Evolutionary conservation across 2,797 vertebrate genomes (phyloP).

Genomic region (Pseudochirops corinnae): DNA sequence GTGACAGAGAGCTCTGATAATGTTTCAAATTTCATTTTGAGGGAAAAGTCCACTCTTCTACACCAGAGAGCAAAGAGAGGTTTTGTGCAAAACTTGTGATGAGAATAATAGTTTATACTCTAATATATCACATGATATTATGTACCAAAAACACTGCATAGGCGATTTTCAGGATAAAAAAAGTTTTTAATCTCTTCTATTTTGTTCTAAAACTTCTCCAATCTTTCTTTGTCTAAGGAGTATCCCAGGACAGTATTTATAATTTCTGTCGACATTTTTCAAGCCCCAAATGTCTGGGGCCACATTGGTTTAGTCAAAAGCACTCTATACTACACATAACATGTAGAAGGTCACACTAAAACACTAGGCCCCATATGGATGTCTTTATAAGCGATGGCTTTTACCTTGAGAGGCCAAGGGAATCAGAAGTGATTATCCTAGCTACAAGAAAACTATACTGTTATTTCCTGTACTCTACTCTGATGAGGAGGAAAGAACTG

Average conservation of each 20-base stretch:
- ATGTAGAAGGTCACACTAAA: not conserved
- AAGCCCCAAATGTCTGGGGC: not conserved
- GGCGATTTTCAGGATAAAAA: not conserved
- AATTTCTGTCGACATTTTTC: not conserved
- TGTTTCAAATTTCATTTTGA: not conserved
- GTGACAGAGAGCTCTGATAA: not conserved
- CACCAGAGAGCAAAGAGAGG: not conserved
- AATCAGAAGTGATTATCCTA: not conserved
- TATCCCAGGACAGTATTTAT: not conserved
- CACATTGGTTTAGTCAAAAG: not conserved
- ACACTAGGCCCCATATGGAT: not conserved
- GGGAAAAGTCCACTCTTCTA: not conserved
- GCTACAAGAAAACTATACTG: not conserved
- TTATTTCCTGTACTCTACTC: not conserved
- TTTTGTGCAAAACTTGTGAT: not conserved
- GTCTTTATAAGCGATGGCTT: not conserved
- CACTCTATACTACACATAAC: not conserved
- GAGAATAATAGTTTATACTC: not conserved
- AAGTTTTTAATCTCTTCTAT: not conserved
- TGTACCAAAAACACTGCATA: not conserved
- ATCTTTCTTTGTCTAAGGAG: not conserved
- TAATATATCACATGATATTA: not conserved
- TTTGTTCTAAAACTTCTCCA: not conserved
- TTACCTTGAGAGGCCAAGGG: not conserved
- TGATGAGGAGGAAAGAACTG: constrained; percentile 19